Conservation (phyloP, 1,140 invertebrate genomes). For the Drepana arcuata region DNA sequence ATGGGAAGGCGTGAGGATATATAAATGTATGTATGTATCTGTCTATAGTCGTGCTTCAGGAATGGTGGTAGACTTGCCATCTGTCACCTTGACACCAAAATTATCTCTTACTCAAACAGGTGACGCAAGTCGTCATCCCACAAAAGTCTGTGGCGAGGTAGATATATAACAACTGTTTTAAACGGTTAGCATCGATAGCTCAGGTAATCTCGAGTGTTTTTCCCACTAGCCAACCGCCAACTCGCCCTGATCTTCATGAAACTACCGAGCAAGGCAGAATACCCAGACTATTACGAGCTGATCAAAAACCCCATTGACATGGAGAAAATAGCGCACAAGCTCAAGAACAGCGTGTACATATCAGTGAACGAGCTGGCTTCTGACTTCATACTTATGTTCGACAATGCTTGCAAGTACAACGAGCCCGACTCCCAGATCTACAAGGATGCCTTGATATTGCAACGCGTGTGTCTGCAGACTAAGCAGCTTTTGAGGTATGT, state of each 20-base stretch:
- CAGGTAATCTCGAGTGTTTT: too few relatives aligned
- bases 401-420: conserved; percentile 99
- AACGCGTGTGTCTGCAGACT: conserved; percentile 92
- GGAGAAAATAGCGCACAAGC: conserved; percentile 93
- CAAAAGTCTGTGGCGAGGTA: too few relatives aligned
- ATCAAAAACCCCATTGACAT: conserved; percentile 98
- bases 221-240: conserved; percentile 80
- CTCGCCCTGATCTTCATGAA: conserved; percentile 95
- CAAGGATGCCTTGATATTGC: conserved; percentile 95
- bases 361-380: conserved; percentile 91
- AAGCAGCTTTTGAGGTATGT: conserved; percentile 83
- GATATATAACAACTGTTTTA: too few relatives aligned
- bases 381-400: conserved; percentile 98
- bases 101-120: too few relatives aligned
- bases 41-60: too few relatives aligned
- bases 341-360: conserved; percentile 86
- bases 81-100: too few relatives aligned
- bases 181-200: too few relatives aligned
- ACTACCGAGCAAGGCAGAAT: conserved; percentile 93
- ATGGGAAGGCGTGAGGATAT: too few relatives aligned
- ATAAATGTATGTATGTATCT: too few relatives aligned
- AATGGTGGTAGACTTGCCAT: too few relatives aligned
- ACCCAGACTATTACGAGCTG: conserved; percentile 98
- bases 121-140: too few relatives aligned
- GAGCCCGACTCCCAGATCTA: conserved; percentile 99